Evolutionary conservation across 2,888 invertebrate genomes (phyloP).

Genomic region (Phorcus lineatus): DNA sequence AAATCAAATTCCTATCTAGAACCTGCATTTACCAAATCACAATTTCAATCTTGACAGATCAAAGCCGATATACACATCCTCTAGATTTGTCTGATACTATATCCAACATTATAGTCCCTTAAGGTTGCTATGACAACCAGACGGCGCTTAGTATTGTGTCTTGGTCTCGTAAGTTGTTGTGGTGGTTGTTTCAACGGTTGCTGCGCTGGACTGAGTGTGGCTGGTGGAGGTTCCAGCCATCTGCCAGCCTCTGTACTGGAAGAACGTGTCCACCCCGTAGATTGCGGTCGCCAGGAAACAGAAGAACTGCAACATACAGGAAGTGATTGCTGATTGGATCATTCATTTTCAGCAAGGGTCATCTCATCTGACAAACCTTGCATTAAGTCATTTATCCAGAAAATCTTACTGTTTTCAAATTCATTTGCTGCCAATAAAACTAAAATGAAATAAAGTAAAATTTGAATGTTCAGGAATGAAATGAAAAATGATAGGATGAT

Average conservation of each 20-base stretch:
- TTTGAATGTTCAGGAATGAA: too few species aligned
- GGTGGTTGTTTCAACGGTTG: constrained; percentile 57
- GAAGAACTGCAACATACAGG: constrained; percentile 63
- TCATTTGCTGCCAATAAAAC: too few species aligned
- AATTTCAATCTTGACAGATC: too few species aligned
- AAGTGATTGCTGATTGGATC: too few species aligned
- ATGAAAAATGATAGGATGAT: too few species aligned
- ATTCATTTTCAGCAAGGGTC: too few species aligned
- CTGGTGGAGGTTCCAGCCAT: constrained; percentile 40
- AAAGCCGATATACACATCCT: too few species aligned
- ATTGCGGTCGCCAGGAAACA: constrained; percentile 63
- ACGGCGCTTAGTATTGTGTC: constrained; percentile 51
- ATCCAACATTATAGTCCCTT: background rate
- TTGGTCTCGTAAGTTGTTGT: constrained; percentile 54
- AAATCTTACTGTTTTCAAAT: background rate
- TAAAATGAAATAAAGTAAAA: too few species aligned
- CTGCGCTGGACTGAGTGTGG: constrained; percentile 36
- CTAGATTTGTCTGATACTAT: too few species aligned
- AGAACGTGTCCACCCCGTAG: constrained; percentile 66
- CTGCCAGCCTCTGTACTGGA: constrained; percentile 67
- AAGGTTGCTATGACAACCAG: background rate
- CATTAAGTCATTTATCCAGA: background rate
- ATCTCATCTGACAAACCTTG: too few species aligned
- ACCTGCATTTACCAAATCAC: too few species aligned
- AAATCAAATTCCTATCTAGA: too few species aligned